Base-by-base conservation (phyloP, 2,797 vertebrate genomes). In the Cuniculus paca region DNA sequence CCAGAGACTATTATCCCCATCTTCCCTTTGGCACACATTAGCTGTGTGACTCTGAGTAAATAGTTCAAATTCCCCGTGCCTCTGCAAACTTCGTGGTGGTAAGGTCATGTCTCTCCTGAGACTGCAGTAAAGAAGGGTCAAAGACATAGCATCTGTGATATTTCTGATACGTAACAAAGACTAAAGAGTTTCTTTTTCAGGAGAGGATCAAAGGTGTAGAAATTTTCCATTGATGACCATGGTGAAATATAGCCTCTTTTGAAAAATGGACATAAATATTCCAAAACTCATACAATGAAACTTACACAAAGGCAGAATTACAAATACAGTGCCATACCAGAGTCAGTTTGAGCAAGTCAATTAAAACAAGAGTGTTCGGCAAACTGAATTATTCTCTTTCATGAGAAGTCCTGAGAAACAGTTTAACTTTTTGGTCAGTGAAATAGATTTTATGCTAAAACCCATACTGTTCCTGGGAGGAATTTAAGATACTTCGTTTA, bases 361-460 rank as follows among this genome's bases (percentile, higher is more conserved):
- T 89, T 83, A 60, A 82, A 96, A 78, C 4, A 61, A 68, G 14
- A 52, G 11, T 70, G 60, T 90, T 87, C 92, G 63, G 19, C 48
- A 89, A 92, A 52, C 39, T 14, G 42, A 91, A 79, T 96, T 89
- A 74, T 75, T 95, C n/a, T 84, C 24, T 65, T 36, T 89, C 24
- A 45, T 91, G 42, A 48, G n/a, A 95, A 81, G 20, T 52, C 82
- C 60, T 74, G 17, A 22, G 74, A 45, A 68, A 78, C 50, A 56
- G 54, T 83, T 88, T 77, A 63, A 84, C 22, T 36, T 87, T 90
- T 63, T 14, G 86, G 54, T 89, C 86, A 36, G 5, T 74, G 70
- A 94, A 92, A 54, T 52, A 86, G 82, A 86, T 34, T 93, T 95
- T 36, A 72, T 0, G 75, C 58, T 26, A 42, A 88, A 81, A 77